Base-by-base conservation (phyloP, 1,140 invertebrate genomes). In the Muscidifurax raptorellus region DNA sequence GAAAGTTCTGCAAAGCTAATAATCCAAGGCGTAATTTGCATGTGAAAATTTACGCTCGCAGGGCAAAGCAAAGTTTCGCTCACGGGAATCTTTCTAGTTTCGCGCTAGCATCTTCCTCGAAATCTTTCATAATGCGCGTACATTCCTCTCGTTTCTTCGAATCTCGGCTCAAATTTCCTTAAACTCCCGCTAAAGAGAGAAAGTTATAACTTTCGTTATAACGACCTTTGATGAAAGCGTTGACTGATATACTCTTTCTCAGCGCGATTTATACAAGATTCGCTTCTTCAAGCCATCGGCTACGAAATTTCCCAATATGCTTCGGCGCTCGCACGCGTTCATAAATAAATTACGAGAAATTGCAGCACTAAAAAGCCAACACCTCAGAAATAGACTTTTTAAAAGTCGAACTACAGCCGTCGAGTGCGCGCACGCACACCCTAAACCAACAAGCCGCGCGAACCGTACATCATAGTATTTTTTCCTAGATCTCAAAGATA, bases 401-500 rank as follows among this genome's bases (percentile, higher is more conserved):
- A 59, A 59, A 59, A 59, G 22, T 59, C 52, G 22, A 59, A 59
- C 22, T 59, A 7, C 44, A 47, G 44, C 0, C 15, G 13, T 47
- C 44, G 44, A 47, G 44, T 47, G 15, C n/a, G n/a, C 18, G 18
- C 52, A n/a, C 2, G 52, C 52, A 59, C 52, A 59, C 18, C 52
- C 52, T 59, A 59, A 59, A 59, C 52, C 22, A 59, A 59, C 52
- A 59, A 59, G 18, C 52, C 52, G 52, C 44, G 44, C 47, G 18
- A 59, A 22, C 52, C 18, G 40, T 74, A 36, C 22, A 74, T 74
- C 71, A 74, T 40, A 1, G 32, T 4, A 12, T 12, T 74, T 77
- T 77, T 77, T 77, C 18, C 75, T 27, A 47, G 75, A 77, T 77
- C 40, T 5, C 72, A 75, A 77, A 77, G 75, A 77, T 77, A 77